A percentile compares a stretch with the other conserved stretches of the same genome.
Evolutionary conservation across 2,113 vertebrate species (phyloP).

Genomic region (Procapra przewalskii): DNA sequence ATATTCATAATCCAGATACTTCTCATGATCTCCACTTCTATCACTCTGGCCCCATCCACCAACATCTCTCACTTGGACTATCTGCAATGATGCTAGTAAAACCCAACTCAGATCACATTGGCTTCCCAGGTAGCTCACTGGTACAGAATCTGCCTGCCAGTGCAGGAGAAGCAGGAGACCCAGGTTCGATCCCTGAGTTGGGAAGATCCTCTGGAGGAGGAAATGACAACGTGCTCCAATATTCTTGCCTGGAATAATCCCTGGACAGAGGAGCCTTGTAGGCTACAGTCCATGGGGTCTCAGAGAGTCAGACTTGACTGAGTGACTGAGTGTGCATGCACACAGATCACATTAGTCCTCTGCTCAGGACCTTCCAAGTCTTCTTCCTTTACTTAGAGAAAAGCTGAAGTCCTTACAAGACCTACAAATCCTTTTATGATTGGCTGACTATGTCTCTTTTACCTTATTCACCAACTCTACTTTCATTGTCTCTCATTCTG

Average conservation of each 20-base stretch:
- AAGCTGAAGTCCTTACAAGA: neutral
- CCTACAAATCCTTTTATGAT: neutral
- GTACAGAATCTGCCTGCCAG: neutral
- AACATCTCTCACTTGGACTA: neutral
- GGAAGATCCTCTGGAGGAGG: neutral
- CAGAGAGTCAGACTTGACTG: neutral
- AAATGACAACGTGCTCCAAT: neutral
- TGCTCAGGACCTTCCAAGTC: neutral
- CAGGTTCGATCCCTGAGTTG: rapidly evolving
- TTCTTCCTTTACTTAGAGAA: neutral
- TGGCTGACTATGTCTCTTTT: neutral
- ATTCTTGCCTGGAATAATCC: neutral
- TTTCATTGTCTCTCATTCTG: neutral
- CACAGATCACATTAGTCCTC: neutral
- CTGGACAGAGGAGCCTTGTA: neutral
- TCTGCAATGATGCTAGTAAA: neutral
- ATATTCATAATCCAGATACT: neutral
- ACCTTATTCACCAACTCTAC: neutral
- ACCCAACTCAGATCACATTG: neutral
- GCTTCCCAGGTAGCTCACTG: neutral
- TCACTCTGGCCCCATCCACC: neutral
- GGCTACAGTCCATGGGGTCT: neutral
- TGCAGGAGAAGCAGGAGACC: neutral
- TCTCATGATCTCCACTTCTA: neutral
- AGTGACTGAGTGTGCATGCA: neutral